Evolutionary conservation across 1,140 invertebrate species (phyloP), one percentile per base, ranked within the genome.

Genomic region (Oryctes rhinoceros): DNA sequence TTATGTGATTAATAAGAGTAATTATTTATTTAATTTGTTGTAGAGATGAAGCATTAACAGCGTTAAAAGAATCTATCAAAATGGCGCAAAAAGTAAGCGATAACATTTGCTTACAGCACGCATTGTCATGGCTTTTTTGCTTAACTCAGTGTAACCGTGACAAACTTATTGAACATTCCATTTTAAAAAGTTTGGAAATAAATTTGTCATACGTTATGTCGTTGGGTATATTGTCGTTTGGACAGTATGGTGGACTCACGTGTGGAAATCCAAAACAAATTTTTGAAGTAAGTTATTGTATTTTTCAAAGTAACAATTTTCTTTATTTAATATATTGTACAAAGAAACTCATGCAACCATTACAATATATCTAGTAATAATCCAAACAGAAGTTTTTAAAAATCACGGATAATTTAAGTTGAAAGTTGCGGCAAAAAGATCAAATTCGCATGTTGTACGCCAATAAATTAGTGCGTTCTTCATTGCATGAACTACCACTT

Each of bases 61-160:
- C 95, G 39, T 89, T 97, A 15, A 93, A 93, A 84, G 96, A 97
- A 90, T 94, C 96, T 11, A 93, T 97, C 79, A 93, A 93, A 87
- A 90, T 96, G 83, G 95, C 96, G n/a, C 96, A 97, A 87, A 94
- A 96, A 89, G 93, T 92, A 53, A 95, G 93, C 80, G 96, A 97
- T 86, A 93, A 94, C 85, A 90, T 94, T 67, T 97, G 95, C 85
- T 89, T 97, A 35, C 95, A 97, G 87, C 91, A 96, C 86, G 94
- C 95, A 49, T 92, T 96, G 84, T 93, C 93, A 75, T 96, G 95
- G 95, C 90, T 94, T 79, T 93, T 93, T 81, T 89, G 94, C 83
- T 88, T 94, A n/a, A 85, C 83, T 74, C 82, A 82, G 75, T 80
- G 80, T 15, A 88, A 86, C 76, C 86, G 86, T 78, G 90, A 90